Percentiles rank a stretch among this genome's conserved stretches.
Evolutionary conservation across 2,113 vertebrate genomes (phyloP).

Genomic region (Polypterus senegalus): DNA sequence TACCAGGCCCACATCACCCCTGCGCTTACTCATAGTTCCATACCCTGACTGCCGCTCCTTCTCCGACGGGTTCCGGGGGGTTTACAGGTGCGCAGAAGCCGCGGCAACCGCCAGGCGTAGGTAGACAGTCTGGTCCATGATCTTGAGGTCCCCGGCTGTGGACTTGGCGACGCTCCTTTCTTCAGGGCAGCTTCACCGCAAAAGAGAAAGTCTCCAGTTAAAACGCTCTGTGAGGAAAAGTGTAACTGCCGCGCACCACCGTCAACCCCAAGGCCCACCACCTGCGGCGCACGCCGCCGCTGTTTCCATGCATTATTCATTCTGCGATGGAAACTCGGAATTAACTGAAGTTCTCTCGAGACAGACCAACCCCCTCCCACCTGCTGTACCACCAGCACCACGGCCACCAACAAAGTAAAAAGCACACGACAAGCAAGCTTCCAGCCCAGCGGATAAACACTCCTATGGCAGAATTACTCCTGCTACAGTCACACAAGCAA

Average conservation of each 20-base stretch:
- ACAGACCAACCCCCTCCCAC: no score
- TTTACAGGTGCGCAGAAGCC: conserved; percentile 31
- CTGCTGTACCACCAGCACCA: no score
- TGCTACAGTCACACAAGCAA: neutral
- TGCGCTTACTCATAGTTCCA: no score
- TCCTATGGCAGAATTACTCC: neutral
- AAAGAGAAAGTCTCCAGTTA: conserved; percentile 10
- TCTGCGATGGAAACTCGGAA: neutral
- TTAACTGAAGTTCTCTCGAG: no score
- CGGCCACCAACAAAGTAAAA: no score
- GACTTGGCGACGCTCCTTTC: conserved; percentile 9
- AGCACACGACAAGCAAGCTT: no score
- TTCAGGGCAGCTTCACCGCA: conserved; percentile 21
- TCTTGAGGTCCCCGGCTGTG: conserved; percentile 17
- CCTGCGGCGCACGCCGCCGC: no score
- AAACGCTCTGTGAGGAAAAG: conserved; percentile 1
- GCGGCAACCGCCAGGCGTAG: conserved; percentile 12
- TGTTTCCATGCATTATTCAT: no score
- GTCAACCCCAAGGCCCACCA: conserved; percentile 21
- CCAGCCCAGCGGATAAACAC: no score
- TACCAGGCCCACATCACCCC: no score
- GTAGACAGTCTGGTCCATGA: conserved; percentile 29
- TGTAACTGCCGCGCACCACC: neutral
- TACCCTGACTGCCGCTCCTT: no score
- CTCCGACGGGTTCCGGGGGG: no score